phyloP scores from a whole-genome alignment of 1,140 invertebrate species.

The Sminthurinus signatus region DNA sequence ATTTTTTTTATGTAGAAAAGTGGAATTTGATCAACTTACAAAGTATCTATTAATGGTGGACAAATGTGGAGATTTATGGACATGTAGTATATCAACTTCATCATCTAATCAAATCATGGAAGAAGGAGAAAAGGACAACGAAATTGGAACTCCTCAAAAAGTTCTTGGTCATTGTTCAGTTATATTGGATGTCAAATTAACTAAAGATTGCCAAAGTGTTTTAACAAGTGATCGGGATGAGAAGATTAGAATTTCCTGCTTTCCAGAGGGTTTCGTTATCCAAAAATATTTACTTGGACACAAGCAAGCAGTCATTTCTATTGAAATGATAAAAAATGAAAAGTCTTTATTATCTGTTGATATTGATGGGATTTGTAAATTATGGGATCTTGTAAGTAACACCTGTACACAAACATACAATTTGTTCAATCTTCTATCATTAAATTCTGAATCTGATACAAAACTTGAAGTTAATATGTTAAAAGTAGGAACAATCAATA shows the following conservation, averaged over 20 bases:
- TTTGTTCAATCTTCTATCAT: neutral
- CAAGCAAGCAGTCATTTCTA: conserved; percentile 4
- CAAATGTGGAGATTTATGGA: conserved; percentile 18
- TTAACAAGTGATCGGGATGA: conserved; percentile 24
- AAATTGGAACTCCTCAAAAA: too few relatives aligned
- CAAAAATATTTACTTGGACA: conserved; percentile 15
- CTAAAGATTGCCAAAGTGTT: neutral
- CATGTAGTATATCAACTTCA: neutral
- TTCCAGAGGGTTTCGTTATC: conserved; percentile 16
- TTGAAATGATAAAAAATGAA: neutral
- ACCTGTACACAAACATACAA: neutral
- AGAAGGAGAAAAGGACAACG: neutral
- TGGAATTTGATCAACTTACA: neutral
- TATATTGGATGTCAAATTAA: neutral
- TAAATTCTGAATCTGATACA: neutral
- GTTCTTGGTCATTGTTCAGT: conserved; percentile 23
- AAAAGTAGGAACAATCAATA: too few relatives aligned
- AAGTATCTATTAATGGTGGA: conserved; percentile 5
- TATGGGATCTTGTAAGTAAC: neutral
- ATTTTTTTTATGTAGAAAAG: too few relatives aligned
- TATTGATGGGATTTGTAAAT: conserved; percentile 12
- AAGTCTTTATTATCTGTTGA: conserved; percentile 1
- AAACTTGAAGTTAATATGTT: too few relatives aligned
- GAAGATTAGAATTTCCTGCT: conserved; percentile 17
- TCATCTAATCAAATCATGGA: neutral